Percentiles rank a stretch among this genome's conserved stretches.
These are phyloP conservation scores for Synanthedon formicaeformis DNA, from an alignment of 2,888 invertebrate genomes.

Conservation along the genomic window DNA sequence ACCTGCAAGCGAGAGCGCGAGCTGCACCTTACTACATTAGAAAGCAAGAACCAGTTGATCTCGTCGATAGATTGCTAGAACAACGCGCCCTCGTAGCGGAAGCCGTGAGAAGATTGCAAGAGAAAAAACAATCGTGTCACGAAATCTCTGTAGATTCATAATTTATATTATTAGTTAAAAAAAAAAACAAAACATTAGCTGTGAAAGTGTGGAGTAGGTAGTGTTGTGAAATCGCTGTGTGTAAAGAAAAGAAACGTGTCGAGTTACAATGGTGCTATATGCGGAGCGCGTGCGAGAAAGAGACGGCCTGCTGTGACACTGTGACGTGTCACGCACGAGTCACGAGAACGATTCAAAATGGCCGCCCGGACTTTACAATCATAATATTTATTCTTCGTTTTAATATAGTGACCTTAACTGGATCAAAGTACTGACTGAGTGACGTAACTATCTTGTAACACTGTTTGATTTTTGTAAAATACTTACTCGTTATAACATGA, in stretches of 20 bases:
- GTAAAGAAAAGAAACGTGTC: slow-evolving; percentile 57
- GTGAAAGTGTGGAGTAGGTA: slow-evolving; percentile 65
- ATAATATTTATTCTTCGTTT: slow-evolving; percentile 69
- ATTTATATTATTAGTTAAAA: slow-evolving; percentile 27
- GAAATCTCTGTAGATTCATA: slow-evolving; percentile 66
- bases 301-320: slow-evolving; percentile 57
- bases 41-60: slow-evolving; percentile 67
- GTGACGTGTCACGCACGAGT: slow-evolving; percentile 66
- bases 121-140: slow-evolving; percentile 63
- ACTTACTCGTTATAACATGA: slow-evolving; percentile 20
- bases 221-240: slow-evolving; percentile 71
- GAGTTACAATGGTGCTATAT: slow-evolving; percentile 72
- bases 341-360: slow-evolving; percentile 69
- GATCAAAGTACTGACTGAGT: slow-evolving; percentile 65
- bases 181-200: slow-evolving; percentile 58
- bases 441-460: slow-evolving; percentile 51
- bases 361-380: slow-evolving; percentile 66
- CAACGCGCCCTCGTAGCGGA: slow-evolving; percentile 67
- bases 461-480: slow-evolving; percentile 27
- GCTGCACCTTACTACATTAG: slow-evolving; percentile 67
- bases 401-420: slow-evolving; percentile 64
- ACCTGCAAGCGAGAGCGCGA: slow-evolving; percentile 62
- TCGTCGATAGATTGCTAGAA: slow-evolving; percentile 59
- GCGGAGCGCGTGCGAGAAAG: slow-evolving; percentile 62
- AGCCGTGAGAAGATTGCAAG: slow-evolving; percentile 64